These are phyloP conservation scores for Melanotus villosus DNA, from an alignment of 2,888 invertebrate species.

Conservation along the genomic window DNA sequence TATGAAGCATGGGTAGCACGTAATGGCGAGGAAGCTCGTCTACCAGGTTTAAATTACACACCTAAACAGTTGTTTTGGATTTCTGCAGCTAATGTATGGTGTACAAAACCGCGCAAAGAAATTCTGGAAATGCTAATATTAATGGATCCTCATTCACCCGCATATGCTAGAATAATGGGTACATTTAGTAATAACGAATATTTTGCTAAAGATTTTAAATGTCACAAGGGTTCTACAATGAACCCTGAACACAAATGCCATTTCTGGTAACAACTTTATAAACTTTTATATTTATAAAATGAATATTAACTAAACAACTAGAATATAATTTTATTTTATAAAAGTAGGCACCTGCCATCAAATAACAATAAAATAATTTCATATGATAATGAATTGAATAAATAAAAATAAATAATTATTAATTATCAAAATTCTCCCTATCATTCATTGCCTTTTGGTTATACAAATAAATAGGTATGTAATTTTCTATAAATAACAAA, in stretches of 20 bases:
- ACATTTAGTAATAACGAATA: constrained; percentile 71
- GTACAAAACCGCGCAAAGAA: constrained; percentile 55
- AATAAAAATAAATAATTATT: too few relatives aligned
- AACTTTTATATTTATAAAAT: too few relatives aligned
- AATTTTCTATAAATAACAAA: too few relatives aligned
- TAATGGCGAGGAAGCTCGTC: constrained; percentile 29
- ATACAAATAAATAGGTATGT: too few relatives aligned
- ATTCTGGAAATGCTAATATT: constrained; percentile 24
- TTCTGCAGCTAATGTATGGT: constrained; percentile 83
- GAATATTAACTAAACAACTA: too few relatives aligned
- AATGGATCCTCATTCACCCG: constrained; percentile 60
- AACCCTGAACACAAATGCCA: constrained; percentile 71
- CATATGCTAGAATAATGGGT: constrained; percentile 70
- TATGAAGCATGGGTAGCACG: constrained; percentile 67
- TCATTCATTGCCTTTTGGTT: too few relatives aligned
- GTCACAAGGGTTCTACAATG: constrained; percentile 70
- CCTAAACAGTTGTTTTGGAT: constrained; percentile 69
- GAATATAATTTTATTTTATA: too few relatives aligned
- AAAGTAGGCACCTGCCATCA: too few relatives aligned
- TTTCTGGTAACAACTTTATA: constrained; percentile 38
- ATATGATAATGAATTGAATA: too few relatives aligned
- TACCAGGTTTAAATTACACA: constrained; percentile 49
- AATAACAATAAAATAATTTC: too few relatives aligned
- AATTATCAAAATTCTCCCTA: too few relatives aligned
- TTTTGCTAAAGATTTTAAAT: constrained; percentile 72